phyloP scores from a whole-genome alignment of 2,888 invertebrate genomes.

The Charanyca ferruginea region DNA sequence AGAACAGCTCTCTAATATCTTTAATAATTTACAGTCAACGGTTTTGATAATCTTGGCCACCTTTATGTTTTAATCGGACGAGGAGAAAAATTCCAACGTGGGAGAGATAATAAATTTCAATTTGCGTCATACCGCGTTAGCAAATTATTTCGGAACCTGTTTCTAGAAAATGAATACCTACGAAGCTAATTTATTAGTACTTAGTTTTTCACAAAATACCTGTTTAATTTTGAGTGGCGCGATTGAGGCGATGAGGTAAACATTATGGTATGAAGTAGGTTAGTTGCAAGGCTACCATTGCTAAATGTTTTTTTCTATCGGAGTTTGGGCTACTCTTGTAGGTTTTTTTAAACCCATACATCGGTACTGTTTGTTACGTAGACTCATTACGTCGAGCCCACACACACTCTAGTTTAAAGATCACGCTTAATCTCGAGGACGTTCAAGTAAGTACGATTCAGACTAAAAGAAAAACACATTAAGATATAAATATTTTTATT shows the following conservation, averaged over 20 bases:
- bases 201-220: slow-evolving; percentile 21
- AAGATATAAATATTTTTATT: no score
- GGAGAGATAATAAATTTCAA: slow-evolving; percentile 37
- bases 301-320: no score
- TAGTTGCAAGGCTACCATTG: not conserved
- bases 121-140: slow-evolving; percentile 37
- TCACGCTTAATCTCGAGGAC: no score
- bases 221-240: not conserved
- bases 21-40: slow-evolving; percentile 15
- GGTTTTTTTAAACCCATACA: no score
- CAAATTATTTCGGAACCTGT: slow-evolving; percentile 5
- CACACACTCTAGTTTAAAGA: no score
- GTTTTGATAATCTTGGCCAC: slow-evolving; percentile 10
- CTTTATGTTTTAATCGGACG: slow-evolving; percentile 22
- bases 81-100: slow-evolving; percentile 27
- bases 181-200: slow-evolving; percentile 2
- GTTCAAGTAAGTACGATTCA: no score
- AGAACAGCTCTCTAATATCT: not conserved
- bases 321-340: no score
- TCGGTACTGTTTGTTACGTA: no score
- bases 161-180: slow-evolving; percentile 13
- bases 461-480: no score
- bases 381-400: no score
- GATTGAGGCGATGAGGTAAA: not conserved
- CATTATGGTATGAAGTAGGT: not conserved